Conservation (phyloP, 2,113 vertebrate genomes). For the Picathartes gymnocephalus region DNA sequence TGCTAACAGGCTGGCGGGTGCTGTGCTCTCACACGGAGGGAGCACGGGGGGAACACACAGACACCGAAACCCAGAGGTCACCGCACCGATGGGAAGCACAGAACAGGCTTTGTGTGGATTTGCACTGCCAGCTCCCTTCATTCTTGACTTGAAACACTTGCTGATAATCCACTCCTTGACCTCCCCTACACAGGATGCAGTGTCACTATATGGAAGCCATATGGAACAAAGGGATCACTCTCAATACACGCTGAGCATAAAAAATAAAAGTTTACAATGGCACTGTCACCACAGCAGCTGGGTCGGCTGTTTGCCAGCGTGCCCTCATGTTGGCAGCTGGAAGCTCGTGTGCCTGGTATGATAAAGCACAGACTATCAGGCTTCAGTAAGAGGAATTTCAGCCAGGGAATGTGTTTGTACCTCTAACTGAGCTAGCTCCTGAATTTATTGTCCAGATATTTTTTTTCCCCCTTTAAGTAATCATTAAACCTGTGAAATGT, state of each 20-base stretch:
- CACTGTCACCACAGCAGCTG: constrained; percentile 27
- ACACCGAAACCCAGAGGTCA: constrained; percentile 12
- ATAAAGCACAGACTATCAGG: not conserved
- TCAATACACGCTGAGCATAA: constrained; percentile 1
- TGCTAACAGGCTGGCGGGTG: not conserved
- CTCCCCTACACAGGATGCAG: constrained; percentile 47
- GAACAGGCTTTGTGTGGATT: constrained; percentile 42
- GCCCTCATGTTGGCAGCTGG: constrained; percentile 30
- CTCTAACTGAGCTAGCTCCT: not conserved
- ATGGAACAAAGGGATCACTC: constrained; percentile 50
- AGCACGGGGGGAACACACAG: not conserved
- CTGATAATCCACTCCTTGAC: constrained; percentile 58
- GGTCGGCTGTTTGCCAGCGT: constrained; percentile 5
- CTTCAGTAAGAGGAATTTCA: not conserved
- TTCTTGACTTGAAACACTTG: constrained; percentile 57
- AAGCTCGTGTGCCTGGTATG: not conserved
- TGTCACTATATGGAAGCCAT: constrained; percentile 54
- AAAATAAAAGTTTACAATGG: constrained; percentile 23
- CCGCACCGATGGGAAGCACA: not conserved
- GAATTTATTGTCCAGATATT: not conserved
- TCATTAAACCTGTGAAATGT: constrained; percentile 22
- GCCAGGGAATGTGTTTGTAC: not conserved
- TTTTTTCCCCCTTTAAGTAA: not conserved
- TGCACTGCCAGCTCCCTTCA: constrained; percentile 41
- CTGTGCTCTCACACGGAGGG: not conserved